These are phyloP conservation scores for Probosciger aterrimus DNA, from an alignment of 2,113 vertebrate genomes.

Conservation along the genomic window DNA sequence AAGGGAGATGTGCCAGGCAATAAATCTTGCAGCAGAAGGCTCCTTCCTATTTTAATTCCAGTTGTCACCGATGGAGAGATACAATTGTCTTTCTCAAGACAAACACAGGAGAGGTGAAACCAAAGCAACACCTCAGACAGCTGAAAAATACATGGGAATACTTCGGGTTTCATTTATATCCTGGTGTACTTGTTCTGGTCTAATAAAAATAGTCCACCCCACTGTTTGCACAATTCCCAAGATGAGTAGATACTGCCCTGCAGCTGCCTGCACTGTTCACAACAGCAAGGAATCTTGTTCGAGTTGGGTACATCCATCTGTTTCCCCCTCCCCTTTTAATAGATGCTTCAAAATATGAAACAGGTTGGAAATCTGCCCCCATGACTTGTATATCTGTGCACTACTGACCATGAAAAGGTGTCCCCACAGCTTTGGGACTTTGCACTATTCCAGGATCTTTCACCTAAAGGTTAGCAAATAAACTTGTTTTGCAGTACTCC, in stretches of 20 bases:
- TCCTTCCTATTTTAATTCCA: slow-evolving; percentile 23
- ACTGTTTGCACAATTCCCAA: background rate
- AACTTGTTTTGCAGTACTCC: background rate
- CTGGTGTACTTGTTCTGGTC: background rate
- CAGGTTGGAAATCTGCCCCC: background rate
- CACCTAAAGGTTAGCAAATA: background rate
- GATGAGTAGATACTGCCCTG: background rate
- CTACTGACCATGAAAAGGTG: background rate
- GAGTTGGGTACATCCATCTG: background rate
- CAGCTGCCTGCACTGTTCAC: background rate
- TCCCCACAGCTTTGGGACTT: background rate
- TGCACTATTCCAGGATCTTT: background rate
- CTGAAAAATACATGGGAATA: background rate
- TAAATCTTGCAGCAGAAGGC: slow-evolving; percentile 21
- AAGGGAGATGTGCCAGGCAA: background rate
- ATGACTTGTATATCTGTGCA: background rate
- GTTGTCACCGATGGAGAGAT: background rate
- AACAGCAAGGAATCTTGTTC: background rate
- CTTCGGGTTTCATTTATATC: background rate
- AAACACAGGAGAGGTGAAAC: background rate
- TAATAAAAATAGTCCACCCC: background rate
- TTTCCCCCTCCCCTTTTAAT: background rate
- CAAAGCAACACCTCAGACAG: background rate
- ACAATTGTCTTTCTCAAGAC: background rate
- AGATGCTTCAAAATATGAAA: background rate